Evolutionary conservation across 2,113 vertebrate genomes (phyloP), one percentile per base, ranked within the genome.

Genomic region (Caloenas nicobarica): DNA sequence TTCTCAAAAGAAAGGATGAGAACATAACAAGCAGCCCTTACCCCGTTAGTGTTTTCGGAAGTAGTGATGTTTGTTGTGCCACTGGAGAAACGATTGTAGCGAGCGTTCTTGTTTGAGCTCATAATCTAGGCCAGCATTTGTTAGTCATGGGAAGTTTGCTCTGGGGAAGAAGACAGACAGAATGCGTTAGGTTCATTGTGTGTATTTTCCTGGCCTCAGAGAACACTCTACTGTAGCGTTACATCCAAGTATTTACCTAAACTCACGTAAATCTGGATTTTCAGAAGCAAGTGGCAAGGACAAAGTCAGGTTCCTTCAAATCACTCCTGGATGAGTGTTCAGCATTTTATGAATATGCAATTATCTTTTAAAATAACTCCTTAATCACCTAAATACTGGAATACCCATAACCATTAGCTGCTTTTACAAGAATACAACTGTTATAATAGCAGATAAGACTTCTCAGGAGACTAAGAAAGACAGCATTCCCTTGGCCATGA

Each of bases 41-140:
- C 99, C 98, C 96, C 95, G 57, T 97, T 97, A 73, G 93, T 50
- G 88, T 91, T 95, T 85, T 99, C 98, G 11, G 98, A 65, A 74
- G 97, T 17, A 34, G 97, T 66, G 78, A 98, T 96, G 90, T 11
- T 98, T 70, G 96, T 78, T 15, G 98, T 96, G 86, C 96, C 98
- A 97, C 97, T 97, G 46, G 98, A 97, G 95, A 98, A 98, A 95
- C 96, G 93, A 96, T 98, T 98, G 97, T 98, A 98, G 73, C 93
- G 97, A 94, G 94, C 56, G 33, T 78, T 98, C 97, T 98, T 98
- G 97, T 96, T 97, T 46, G 97, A 98, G 98, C 97, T 99, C 98
- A 98, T 98, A 98, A 98, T 98, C 98, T 98, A 98, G 96, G 94
- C 91, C 84, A 88, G 95, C 97, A 93, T 91, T 94, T 83, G 89